A percentile compares a stretch with the other conserved stretches of the same genome.
Conservation (phyloP, 2,888 invertebrate genomes). For the Apodemia arnacis region DNA sequence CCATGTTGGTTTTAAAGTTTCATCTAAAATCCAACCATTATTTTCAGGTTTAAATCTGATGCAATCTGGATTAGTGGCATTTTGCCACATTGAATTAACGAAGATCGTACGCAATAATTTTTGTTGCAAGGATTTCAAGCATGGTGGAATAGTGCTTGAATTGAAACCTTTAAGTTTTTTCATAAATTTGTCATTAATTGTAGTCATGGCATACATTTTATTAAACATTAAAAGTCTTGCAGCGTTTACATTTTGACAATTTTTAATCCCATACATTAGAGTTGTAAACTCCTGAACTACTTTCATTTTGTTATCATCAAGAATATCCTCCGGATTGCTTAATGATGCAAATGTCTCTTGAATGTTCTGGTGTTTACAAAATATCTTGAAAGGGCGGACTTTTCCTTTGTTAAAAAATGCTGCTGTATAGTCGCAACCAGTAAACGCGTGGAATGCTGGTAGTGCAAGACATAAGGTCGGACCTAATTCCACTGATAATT, state of each 20-base stretch:
- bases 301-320: slow-evolving; percentile 13
- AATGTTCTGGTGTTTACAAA: background rate
- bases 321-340: slow-evolving; percentile 13
- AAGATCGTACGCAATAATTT: slow-evolving; percentile 12
- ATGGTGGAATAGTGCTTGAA: slow-evolving; percentile 48
- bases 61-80: slow-evolving; percentile 20
- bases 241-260: slow-evolving; percentile 41
- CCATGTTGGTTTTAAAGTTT: slow-evolving; percentile 17
- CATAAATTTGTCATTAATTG: slow-evolving; percentile 44
- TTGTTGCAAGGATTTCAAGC: slow-evolving; percentile 48
- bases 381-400: slow-evolving; percentile 18
- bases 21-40: slow-evolving; percentile 20
- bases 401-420: slow-evolving; percentile 38
- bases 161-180: slow-evolving; percentile 64
- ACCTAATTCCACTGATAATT: slow-evolving; percentile 69
- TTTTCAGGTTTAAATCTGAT: slow-evolving; percentile 20
- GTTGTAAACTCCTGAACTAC: slow-evolving; percentile 27
- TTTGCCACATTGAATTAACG: slow-evolving; percentile 17
- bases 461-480: slow-evolving; percentile 72
- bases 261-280: slow-evolving; percentile 40
- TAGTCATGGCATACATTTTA: slow-evolving; percentile 23
- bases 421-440: slow-evolving; percentile 34
- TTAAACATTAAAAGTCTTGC: slow-evolving; percentile 51
- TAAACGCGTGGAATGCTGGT: slow-evolving; percentile 84
- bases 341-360: slow-evolving; percentile 16